These are phyloP conservation scores for Crenuchus spilurus DNA, from an alignment of 2,797 vertebrate species.

Conservation along the genomic window DNA sequence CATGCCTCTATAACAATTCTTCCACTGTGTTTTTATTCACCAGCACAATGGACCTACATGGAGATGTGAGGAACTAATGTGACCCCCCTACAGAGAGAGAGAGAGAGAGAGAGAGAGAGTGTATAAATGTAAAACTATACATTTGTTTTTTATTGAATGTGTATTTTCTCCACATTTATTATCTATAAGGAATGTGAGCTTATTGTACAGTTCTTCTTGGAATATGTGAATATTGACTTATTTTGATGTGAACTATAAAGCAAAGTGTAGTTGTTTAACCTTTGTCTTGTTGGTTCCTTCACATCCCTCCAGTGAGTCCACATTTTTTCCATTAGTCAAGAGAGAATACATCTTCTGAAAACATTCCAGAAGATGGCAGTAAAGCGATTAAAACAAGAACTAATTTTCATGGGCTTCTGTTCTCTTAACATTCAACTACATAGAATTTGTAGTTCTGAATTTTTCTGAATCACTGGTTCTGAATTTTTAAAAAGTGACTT, in stretches of 20 bases:
- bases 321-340: background rate
- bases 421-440: background rate
- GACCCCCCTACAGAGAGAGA: background rate
- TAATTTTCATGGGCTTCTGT: background rate
- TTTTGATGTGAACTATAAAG: background rate
- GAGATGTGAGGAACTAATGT: slow-evolving; percentile 51
- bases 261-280: background rate
- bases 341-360: background rate
- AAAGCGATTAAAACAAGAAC: background rate
- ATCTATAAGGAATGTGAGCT: background rate
- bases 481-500: too few relatives aligned
- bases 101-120: background rate
- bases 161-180: background rate
- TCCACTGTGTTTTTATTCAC: background rate
- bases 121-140: background rate
- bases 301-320: background rate
- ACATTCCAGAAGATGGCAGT: slow-evolving; percentile 22
- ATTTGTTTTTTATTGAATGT: background rate
- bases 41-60: slow-evolving; percentile 64
- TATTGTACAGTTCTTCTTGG: background rate
- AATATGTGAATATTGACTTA: background rate
- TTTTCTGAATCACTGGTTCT: too few relatives aligned
- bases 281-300: background rate
- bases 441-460: too few relatives aligned
- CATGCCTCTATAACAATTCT: background rate